A percentile compares a stretch with the other conserved stretches of the same genome.
phyloP scores from a whole-genome alignment of 2,888 invertebrate species.

The Aspidiotus destructor region DNA sequence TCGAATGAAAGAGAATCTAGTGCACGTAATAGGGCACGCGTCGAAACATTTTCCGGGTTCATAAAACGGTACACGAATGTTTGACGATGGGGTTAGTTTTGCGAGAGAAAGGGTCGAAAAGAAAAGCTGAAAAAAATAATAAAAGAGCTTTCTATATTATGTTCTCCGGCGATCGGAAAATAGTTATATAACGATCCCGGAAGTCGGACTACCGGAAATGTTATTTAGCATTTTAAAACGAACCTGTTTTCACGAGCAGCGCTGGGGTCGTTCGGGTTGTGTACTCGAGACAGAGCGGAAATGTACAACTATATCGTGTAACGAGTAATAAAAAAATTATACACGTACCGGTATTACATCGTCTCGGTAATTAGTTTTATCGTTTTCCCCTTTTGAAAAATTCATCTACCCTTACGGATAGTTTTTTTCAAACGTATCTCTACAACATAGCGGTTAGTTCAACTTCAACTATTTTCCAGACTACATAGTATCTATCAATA shows the following conservation, averaged over 20 bases:
- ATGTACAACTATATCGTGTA: constrained; percentile 16
- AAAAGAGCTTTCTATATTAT: constrained; percentile 23
- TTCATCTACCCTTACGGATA: too few relatives aligned
- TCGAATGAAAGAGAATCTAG: background rate
- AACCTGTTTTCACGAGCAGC: constrained; percentile 3
- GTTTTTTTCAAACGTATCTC: too few relatives aligned
- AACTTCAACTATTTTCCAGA: too few relatives aligned
- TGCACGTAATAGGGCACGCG: constrained; percentile 30
- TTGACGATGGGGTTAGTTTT: background rate
- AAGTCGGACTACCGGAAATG: constrained; percentile 31
- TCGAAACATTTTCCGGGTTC: constrained; percentile 2
- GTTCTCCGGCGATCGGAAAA: constrained; percentile 9
- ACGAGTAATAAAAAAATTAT: background rate
- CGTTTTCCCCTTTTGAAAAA: too few relatives aligned
- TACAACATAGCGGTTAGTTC: too few relatives aligned
- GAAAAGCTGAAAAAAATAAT: background rate
- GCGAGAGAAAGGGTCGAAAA: background rate
- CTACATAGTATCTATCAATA: too few relatives aligned
- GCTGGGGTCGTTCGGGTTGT: background rate
- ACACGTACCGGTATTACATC: background rate
- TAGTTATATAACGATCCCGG: constrained; percentile 25
- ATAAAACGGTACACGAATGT: background rate
- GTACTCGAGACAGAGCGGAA: constrained; percentile 10
- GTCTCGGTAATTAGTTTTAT: constrained; percentile 22
- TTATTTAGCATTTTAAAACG: constrained; percentile 31